phyloP scores from a whole-genome alignment of 2,113 vertebrate genomes.

The Labeo catla region DNA sequence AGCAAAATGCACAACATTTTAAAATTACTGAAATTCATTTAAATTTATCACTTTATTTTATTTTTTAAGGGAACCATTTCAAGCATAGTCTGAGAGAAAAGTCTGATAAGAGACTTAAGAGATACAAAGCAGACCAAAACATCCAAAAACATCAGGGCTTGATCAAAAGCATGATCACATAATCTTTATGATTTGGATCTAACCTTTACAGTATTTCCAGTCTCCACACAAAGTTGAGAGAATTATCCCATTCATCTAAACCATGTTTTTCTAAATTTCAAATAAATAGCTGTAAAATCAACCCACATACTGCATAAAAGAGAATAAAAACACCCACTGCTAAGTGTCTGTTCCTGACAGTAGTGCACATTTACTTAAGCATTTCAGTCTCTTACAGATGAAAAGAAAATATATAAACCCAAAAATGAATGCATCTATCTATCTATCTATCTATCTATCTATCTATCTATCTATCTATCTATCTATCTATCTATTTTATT shows the following conservation, averaged over 20 bases:
- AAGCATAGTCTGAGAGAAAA: neutral
- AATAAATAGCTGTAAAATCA: neutral
- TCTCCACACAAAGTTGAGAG: neutral
- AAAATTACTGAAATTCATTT: too few relatives aligned
- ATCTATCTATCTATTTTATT: too few relatives aligned
- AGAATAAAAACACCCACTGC: neutral
- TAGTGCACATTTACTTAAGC: neutral
- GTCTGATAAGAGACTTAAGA: neutral
- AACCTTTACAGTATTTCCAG: neutral
- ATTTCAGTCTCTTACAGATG: too few relatives aligned
- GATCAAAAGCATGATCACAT: neutral
- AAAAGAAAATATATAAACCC: too few relatives aligned
- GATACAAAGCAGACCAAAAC: neutral
- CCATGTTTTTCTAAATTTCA: neutral
- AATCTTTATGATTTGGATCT: neutral
- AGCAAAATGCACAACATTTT: too few relatives aligned
- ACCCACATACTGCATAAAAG: neutral
- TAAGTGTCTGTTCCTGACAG: neutral
- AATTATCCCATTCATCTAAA: too few relatives aligned
- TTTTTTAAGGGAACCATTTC: neutral
- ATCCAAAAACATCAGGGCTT: neutral
- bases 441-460: too few relatives aligned
- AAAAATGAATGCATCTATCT: too few relatives aligned
- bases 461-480: too few relatives aligned
- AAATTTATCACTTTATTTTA: neutral